phyloP scores from a whole-genome alignment of 2,113 vertebrate genomes.

The Pollachius pollachius region DNA sequence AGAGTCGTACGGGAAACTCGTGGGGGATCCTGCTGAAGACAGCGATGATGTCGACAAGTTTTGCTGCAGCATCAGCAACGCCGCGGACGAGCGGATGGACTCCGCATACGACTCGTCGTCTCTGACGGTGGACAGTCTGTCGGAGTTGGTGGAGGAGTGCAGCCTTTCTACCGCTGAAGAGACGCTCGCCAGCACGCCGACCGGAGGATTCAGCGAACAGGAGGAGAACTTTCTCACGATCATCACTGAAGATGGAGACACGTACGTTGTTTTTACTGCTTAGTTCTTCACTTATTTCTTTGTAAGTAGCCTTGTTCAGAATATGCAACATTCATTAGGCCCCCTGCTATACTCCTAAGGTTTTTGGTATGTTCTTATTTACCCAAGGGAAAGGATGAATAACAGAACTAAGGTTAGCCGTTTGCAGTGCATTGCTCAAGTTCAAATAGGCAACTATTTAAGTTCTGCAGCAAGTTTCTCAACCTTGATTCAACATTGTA shows the following conservation, averaged over 20 bases:
- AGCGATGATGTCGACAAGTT: conserved; percentile 60
- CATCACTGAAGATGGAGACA: conserved; percentile 79
- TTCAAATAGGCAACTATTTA: too few relatives aligned
- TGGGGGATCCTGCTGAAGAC: conserved; percentile 28
- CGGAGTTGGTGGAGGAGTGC: conserved; percentile 57
- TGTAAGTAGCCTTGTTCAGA: too few relatives aligned
- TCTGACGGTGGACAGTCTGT: conserved; percentile 67
- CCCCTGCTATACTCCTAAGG: too few relatives aligned
- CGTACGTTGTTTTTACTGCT: conserved; percentile 60
- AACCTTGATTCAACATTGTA: too few relatives aligned
- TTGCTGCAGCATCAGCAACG: background rate
- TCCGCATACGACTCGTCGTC: conserved; percentile 75
- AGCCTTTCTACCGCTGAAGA: conserved; percentile 34
- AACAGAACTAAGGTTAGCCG: too few relatives aligned
- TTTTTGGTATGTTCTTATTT: too few relatives aligned
- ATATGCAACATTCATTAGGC: too few relatives aligned
- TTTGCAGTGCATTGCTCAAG: too few relatives aligned
- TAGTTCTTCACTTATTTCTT: too few relatives aligned
- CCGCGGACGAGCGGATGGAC: conserved; percentile 71
- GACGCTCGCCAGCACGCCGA: conserved; percentile 4
- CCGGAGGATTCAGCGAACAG: conserved; percentile 43
- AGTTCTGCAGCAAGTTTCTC: too few relatives aligned
- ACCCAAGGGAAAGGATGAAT: too few relatives aligned
- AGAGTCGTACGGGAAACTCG: conserved; percentile 30
- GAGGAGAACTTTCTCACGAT: conserved; percentile 65